Conservation (phyloP, 1,140 invertebrate species). For the Drosophila pseudoobscura region DNA sequence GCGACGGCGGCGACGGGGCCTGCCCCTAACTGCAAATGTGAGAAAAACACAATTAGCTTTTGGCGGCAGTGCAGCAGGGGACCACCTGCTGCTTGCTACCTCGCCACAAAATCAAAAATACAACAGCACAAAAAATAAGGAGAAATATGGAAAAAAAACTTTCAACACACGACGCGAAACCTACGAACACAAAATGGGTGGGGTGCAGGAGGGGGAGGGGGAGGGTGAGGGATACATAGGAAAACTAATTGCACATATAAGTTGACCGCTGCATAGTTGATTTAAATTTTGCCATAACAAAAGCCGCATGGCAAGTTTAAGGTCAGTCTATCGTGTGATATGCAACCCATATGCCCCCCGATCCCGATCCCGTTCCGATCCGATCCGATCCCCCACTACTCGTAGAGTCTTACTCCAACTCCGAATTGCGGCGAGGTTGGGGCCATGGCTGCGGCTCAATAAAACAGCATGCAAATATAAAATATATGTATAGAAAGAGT, state of each 20-base stretch:
- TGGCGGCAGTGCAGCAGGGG: constrained; percentile 66
- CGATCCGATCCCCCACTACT: too few species aligned
- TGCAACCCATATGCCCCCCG: constrained; percentile 29
- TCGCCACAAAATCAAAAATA: constrained; percentile 55
- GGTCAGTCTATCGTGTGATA: constrained; percentile 70
- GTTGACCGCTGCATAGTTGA: constrained; percentile 70
- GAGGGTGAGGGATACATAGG: constrained; percentile 41
- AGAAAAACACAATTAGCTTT: constrained; percentile 82
- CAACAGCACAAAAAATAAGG: background rate
- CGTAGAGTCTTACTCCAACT: background rate
- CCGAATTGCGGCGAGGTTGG: constrained; percentile 52
- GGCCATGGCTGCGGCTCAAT: constrained; percentile 50
- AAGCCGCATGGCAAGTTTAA: constrained; percentile 75
- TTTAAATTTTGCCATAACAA: constrained; percentile 69
- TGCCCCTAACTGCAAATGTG: constrained; percentile 71
- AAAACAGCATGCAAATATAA: constrained; percentile 60
- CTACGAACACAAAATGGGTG: background rate
- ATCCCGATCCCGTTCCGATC: too few species aligned
- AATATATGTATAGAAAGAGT: constrained; percentile 6
- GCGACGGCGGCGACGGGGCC: constrained; percentile 33
- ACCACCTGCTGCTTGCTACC: constrained; percentile 69
- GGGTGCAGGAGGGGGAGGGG: background rate
- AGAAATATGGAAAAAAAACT: constrained; percentile 34
- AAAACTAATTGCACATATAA: constrained; percentile 78
- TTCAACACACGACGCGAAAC: constrained; percentile 63